Evolutionary conservation across 1,140 invertebrate genomes (phyloP).

Genomic region (Euglossa dilemma): DNA sequence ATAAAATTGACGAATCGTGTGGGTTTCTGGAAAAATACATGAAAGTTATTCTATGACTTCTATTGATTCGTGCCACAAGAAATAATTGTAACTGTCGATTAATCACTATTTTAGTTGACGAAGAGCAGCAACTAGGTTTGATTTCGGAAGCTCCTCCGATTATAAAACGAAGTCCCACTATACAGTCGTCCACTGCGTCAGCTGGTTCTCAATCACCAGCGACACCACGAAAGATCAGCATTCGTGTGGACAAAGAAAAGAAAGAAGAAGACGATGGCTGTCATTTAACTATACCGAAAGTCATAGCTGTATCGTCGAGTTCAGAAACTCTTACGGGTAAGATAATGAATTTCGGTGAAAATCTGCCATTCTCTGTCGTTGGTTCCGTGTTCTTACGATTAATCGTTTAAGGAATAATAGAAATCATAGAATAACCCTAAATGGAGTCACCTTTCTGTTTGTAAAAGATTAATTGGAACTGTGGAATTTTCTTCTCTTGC

Average conservation of each 20-base stretch:
- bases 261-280: conserved; percentile 82
- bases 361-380: neutral
- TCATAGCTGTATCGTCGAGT: conserved; percentile 87
- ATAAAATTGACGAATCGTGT: too few species aligned
- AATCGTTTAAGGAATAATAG: neutral
- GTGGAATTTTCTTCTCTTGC: neutral
- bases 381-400: neutral
- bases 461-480: neutral
- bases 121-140: conserved; percentile 78
- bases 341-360: neutral
- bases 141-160: conserved; percentile 74
- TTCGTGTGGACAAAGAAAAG: conserved; percentile 70
- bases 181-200: conserved; percentile 66
- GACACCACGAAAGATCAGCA: conserved; percentile 77
- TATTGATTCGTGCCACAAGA: neutral
- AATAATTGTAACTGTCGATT: neutral
- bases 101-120: conserved; percentile 79
- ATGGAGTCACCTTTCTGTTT: neutral
- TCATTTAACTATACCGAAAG: conserved; percentile 86
- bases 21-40: neutral
- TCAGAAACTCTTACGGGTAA: conserved; percentile 89
- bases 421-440: conserved; percentile 1
- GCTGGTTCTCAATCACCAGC: conserved; percentile 67
- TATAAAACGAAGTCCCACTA: conserved; percentile 73
- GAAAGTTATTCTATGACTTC: conserved; percentile 7